A percentile compares a stretch with the other conserved stretches of the same genome.
phyloP scores from a whole-genome alignment of 2,113 vertebrate genomes.

The Stigmatopora nigra region DNA sequence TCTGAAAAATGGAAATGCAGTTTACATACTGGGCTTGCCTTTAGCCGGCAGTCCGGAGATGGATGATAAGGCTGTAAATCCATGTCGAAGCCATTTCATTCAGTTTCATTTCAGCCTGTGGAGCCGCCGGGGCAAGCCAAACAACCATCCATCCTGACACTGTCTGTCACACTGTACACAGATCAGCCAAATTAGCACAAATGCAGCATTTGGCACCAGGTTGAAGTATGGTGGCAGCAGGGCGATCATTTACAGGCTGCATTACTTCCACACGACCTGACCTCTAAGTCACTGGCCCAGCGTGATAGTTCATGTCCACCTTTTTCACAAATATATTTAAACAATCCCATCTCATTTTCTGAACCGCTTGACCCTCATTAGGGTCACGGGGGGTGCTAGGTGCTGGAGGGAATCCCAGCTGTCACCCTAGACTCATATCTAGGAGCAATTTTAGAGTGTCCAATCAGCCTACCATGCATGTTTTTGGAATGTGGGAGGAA shows the following conservation, averaged over 20 bases:
- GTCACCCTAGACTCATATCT: too few relatives aligned
- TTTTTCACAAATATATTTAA: slow-evolving; percentile 56
- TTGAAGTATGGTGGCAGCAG: slow-evolving; percentile 57
- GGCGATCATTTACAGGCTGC: slow-evolving; percentile 55
- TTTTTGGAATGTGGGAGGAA: too few relatives aligned
- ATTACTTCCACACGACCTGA: slow-evolving; percentile 58
- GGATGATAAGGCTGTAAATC: slow-evolving; percentile 18
- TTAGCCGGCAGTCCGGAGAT: slow-evolving; percentile 28
- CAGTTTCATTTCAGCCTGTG: slow-evolving; percentile 32
- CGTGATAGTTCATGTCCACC: slow-evolving; percentile 57
- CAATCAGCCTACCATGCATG: too few relatives aligned
- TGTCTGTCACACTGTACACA: slow-evolving; percentile 59
- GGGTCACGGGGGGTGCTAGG: too few relatives aligned
- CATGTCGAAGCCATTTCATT: slow-evolving; percentile 4
- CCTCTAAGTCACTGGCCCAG: slow-evolving; percentile 56
- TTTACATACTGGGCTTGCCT: slow-evolving; percentile 47
- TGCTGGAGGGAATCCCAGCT: too few relatives aligned
- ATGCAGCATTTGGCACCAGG: slow-evolving; percentile 41
- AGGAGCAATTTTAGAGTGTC: too few relatives aligned
- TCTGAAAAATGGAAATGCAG: slow-evolving; percentile 37
- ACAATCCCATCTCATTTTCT: slow-evolving; percentile 9
- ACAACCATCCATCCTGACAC: slow-evolving; percentile 49
- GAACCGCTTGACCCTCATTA: too few relatives aligned
- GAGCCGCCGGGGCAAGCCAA: slow-evolving; percentile 48
- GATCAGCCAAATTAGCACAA: slow-evolving; percentile 59